Evolutionary conservation across 2,113 vertebrate species (phyloP).

Genomic region (Nipponia nippon): DNA sequence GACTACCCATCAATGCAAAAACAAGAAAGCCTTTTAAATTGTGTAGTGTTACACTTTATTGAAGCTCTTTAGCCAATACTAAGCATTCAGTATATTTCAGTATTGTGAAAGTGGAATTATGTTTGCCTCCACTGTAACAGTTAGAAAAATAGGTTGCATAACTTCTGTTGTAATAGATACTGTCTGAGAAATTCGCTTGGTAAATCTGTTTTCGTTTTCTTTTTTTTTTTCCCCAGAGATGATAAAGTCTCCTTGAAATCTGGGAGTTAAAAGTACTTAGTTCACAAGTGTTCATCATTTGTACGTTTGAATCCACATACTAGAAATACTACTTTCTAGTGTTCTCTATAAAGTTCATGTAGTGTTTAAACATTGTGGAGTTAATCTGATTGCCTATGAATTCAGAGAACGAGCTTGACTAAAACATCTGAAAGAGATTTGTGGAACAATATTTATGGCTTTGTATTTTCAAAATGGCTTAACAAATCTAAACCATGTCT

Average conservation of each 20-base stretch:
- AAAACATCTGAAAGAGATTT: constrained; percentile 52
- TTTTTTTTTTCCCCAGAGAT: not conserved
- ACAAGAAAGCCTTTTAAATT: not conserved
- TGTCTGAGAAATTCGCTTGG: not conserved
- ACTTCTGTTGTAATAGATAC: not conserved
- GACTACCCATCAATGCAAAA: not conserved
- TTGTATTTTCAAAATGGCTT: constrained; percentile 31
- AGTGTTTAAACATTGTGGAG: not conserved
- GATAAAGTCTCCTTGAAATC: not conserved
- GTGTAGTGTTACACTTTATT: not conserved
- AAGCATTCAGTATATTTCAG: not conserved
- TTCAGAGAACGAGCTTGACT: not conserved
- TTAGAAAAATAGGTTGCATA: not conserved
- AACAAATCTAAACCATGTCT: constrained; percentile 35
- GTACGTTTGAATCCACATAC: not conserved
- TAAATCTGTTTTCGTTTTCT: not conserved
- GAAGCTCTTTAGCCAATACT: not conserved
- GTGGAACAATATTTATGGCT: constrained; percentile 3
- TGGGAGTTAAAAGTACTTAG: not conserved
- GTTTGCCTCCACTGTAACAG: not conserved
- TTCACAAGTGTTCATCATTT: not conserved
- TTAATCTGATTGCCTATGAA: not conserved
- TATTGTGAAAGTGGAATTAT: not conserved
- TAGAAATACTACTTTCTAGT: not conserved
- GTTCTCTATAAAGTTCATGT: not conserved